Evolutionary conservation across 2,888 invertebrate genomes (phyloP), one percentile per base, ranked within the genome.

Genomic region (Autographa gamma): DNA sequence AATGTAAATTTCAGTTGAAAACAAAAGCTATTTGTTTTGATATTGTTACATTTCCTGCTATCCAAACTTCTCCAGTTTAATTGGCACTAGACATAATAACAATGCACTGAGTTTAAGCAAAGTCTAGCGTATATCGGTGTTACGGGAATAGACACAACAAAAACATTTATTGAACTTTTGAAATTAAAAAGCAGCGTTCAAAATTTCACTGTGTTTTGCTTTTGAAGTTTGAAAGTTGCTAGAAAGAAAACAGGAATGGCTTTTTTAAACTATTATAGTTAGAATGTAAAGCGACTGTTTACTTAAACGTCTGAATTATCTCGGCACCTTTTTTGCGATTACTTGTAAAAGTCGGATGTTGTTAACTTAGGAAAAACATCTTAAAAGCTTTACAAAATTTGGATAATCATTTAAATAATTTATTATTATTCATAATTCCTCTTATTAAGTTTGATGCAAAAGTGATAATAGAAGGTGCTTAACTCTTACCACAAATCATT

Each of bases 161-260:
- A 63, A 73, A 69, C 63, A 76, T 76, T 25, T 7, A 73, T 73
- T 66, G 48, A 61, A 67, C n/a, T 70, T 64, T 69, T 41, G 18
- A 43, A n/a, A 69, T 60, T 8, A 69, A 65, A 60, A 18, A 32
- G 16, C 9, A 25, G 32, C 69, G 61, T 32, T 4, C 48, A 1
- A 41, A 25, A 56, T 16, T 65, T 25, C 25, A 1, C n/a, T 8
- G 11, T 0, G 8, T 9, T 19, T 48, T 0, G 0, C 1, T n/a
- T 1, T 3, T 2, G 25, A 61, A 7, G 3, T 54, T 54, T 60
- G 13, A 31, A 1, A 41, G 25, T 41, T n/a, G 5, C 43, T 32
- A n/a, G 34, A 48, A 11, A 25, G 8, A 8, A 62, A 62, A 31
- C n/a, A 13, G 19, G 8, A 54, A 54, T 1, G 14, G 5, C 9